These are phyloP conservation scores for Cirrhinus mrigala DNA, from an alignment of 2,797 vertebrate genomes.

Conservation along the genomic window DNA sequence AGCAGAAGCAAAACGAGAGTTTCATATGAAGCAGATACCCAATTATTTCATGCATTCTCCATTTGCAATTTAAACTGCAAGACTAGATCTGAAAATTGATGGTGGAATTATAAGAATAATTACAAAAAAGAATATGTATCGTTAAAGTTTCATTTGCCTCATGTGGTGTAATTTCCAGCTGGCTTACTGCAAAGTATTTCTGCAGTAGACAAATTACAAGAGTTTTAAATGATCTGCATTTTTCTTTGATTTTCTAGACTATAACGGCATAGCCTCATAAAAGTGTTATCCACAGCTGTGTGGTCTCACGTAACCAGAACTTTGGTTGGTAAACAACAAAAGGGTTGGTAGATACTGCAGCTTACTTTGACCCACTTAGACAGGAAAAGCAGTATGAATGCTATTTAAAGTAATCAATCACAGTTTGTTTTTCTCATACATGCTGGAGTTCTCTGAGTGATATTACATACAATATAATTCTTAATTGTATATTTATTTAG, in stretches of 20 bases:
- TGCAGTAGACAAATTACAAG: conserved; percentile 27
- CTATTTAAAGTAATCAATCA: not conserved
- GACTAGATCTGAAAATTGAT: conserved; percentile 53
- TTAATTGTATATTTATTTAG: not conserved
- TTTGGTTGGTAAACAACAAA: not conserved
- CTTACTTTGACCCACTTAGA: not conserved
- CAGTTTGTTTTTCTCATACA: not conserved
- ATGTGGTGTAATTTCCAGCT: conserved; percentile 31
- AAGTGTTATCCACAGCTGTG: not conserved
- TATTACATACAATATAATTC: not conserved
- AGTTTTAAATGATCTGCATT: not conserved
- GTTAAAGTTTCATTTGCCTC: conserved; percentile 32
- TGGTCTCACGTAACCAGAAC: not conserved
- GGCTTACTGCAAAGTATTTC: not conserved
- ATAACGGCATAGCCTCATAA: not conserved
- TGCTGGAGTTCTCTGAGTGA: not conserved
- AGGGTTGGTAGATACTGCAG: not conserved
- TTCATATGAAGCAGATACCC: conserved; percentile 54
- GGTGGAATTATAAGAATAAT: conserved; percentile 45
- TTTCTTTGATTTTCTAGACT: conserved; percentile 11
- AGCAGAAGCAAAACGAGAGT: conserved; percentile 56
- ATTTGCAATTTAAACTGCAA: conserved; percentile 49
- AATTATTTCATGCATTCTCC: conserved; percentile 60
- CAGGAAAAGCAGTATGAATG: not conserved
- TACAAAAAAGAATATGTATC: not conserved